Base-by-base conservation (phyloP, 2,888 invertebrate species). In the Odontomyia ornata region DNA sequence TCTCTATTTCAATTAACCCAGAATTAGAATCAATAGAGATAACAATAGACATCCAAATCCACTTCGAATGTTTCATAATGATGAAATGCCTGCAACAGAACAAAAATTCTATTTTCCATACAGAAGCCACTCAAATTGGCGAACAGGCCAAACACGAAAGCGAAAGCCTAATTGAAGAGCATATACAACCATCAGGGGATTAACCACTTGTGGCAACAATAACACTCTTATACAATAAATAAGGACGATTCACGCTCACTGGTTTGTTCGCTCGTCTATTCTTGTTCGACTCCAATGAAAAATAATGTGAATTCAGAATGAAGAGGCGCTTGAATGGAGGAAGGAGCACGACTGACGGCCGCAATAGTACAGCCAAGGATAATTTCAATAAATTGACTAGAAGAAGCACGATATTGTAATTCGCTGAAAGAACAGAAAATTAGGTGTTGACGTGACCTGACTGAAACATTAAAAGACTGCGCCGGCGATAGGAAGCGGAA, bases 131-230 rank as follows among this genome's bases (percentile, higher is more conserved):
- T 52, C 52, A 18, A n/a, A 52, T 4, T 18, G 52, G 15, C 52
- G 52, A 18, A 9, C 36, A 9, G 15, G 52, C 52, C 52, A 52
- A 36, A 36, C 36, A 36, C 36, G 36, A 36, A 15, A 18, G 18
- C 52, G 15, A 52, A 52, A 52, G 52, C 18, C 52, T 52, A 52
- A 52, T 52, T 52, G 52, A 52, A 52, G 52, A 52, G 52, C 13
- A 15, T 52, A 52, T 52, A 52, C 52, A 52, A 52, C 52, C 52
- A 18, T 52, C 52, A 15, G 52, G 18, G 52, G 52, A 52, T 52
- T 52, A 52, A 52, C 52, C 52, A 52, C 52, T 52, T 52, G 52
- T 52, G n/a, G 18, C 52, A 52, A 52, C 52, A 52, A 52, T 52
- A 18, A 18, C 52, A 52, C 52, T 52, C 52, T 52, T 15, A 52